phyloP scores from a whole-genome alignment of 2,888 invertebrate species.

The Drosophila paranaensis region DNA sequence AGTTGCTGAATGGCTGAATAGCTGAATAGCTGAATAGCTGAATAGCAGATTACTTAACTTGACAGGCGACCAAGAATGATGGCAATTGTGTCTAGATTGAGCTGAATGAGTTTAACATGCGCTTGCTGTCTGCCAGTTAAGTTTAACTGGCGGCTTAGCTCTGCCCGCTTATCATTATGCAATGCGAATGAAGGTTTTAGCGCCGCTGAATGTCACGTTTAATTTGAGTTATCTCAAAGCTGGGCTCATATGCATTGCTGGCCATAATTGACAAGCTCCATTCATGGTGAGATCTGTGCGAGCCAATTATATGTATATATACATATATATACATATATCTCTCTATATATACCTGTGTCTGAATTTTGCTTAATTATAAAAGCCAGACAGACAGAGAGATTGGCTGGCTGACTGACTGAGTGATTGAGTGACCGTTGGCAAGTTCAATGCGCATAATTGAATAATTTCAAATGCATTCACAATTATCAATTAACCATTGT shows the following conservation, averaged over 20 bases:
- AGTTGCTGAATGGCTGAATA: not conserved
- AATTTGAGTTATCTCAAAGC: slow-evolving; percentile 5
- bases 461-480: slow-evolving; percentile 21
- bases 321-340: not conserved
- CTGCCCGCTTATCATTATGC: slow-evolving; percentile 4
- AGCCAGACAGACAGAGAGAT: slow-evolving; percentile 15
- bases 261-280: slow-evolving; percentile 18
- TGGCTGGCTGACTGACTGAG: not conserved
- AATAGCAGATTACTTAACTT: not conserved
- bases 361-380: slow-evolving; percentile 17
- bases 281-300: slow-evolving; percentile 27
- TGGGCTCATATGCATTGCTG: slow-evolving; percentile 13
- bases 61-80: slow-evolving; percentile 1
- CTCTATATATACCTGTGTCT: not conserved
- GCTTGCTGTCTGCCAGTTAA: not conserved
- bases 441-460: slow-evolving; percentile 52
- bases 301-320: slow-evolving; percentile 1
- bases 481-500: slow-evolving; percentile 25
- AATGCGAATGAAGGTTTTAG: slow-evolving; percentile 9
- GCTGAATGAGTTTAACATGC: not conserved
- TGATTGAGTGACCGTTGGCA: slow-evolving; percentile 14
- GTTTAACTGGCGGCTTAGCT: not conserved
- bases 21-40: not conserved
- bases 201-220: slow-evolving; percentile 15
- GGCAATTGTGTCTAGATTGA: slow-evolving; percentile 1